Evolutionary conservation across 2,797 vertebrate genomes (phyloP), one percentile per base, ranked within the genome.

Genomic region (Acrocephalus scirpaceus): DNA sequence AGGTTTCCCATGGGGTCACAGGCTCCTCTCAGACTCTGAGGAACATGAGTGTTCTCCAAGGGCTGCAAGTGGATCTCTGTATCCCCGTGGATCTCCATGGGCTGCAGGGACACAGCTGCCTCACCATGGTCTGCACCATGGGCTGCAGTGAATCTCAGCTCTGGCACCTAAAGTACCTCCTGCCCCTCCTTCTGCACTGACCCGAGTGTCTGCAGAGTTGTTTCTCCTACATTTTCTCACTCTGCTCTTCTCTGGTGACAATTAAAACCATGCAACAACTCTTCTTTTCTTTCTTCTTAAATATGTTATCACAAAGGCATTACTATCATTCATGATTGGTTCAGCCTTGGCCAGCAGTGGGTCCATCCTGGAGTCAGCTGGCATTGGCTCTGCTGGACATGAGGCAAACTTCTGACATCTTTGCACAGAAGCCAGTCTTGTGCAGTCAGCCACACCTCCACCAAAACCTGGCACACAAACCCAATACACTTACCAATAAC

Each of bases 191-290:
- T 36, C 45, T 29, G 4, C 45, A 38, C 27, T 16, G 26, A 22
- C 18, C 18, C 38, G 19, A 6, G 38, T 9, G 38, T 11, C 32
- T 60, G 19, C 54, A 67, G 38, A 0, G 7, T 0, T 51, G 5
- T 7, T 60, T 18, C 62, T 75, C 15, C 22, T 0, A 11, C 4
- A 2, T n/a, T 0, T 19, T 38, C 32, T 45, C 38, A 19, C 7
- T 5, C 12, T 13, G 5, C 10, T 51, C 4, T 75, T 67, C 38
- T 45, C 38, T 76, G n/a, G 32, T 4, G 22, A 7, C 27, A 45
- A 22, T 51, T n/a, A 27, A 4, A 51, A 23, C 10, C 8, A 27
- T 26, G 7, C 2, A 58, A 42, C 1, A 12, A 21, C 2, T 20
- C 29, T 40, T 38, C 9, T 32, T 38, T 25, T 22, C 9, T 50